Percentiles rank a stretch among this genome's conserved stretches.
Evolutionary conservation across 2,113 vertebrate species (phyloP).

Genomic region (Spilogale gracilis): DNA sequence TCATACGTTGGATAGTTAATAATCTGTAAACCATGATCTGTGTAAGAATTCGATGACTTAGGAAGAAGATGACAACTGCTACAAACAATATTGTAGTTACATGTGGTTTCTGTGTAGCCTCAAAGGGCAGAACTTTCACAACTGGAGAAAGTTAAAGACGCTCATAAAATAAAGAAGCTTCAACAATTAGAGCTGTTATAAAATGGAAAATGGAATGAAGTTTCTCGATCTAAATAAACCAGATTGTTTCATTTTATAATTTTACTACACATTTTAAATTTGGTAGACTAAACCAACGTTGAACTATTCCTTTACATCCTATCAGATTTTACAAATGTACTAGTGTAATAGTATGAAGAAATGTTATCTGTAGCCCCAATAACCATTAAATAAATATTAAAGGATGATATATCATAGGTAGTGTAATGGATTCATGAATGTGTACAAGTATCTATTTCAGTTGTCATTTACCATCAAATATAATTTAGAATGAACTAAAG

Average conservation of each 20-base stretch:
- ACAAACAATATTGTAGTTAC: neutral
- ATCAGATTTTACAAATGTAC: neutral
- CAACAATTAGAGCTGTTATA: neutral
- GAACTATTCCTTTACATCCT: neutral
- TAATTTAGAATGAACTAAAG: neutral
- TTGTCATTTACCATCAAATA: neutral
- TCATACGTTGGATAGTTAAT: neutral
- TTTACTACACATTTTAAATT: slow-evolving; percentile 29
- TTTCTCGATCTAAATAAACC: neutral
- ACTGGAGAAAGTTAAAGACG: neutral
- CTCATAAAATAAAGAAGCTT: neutral
- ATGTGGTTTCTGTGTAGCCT: neutral
- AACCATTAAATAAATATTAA: neutral
- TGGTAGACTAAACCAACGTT: neutral
- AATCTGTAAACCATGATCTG: neutral
- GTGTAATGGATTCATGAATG: neutral
- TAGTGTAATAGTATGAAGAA: neutral
- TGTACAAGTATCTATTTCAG: neutral
- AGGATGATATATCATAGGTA: neutral
- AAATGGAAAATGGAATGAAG: neutral
- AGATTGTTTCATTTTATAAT: neutral
- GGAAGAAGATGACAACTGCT: neutral
- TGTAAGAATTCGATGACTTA: neutral
- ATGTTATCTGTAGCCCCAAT: neutral
- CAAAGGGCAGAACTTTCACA: neutral